These are phyloP conservation scores for Lucifuga dentata DNA, from an alignment of 2,113 vertebrate species.

Conservation along the genomic window DNA sequence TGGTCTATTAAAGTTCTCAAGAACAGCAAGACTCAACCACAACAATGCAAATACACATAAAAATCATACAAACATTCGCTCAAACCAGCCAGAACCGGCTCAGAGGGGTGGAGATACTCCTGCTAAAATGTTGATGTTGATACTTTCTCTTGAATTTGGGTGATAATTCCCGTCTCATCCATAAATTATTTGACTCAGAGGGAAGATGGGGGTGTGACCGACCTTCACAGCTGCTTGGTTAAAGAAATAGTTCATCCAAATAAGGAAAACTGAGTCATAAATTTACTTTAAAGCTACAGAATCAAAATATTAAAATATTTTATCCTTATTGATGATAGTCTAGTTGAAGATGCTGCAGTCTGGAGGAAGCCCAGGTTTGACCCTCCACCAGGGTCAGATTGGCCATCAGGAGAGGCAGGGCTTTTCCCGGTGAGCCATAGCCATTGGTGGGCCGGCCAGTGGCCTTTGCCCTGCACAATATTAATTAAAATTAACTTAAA, in stretches of 20 bases:
- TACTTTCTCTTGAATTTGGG: background rate
- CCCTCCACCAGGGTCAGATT: too few relatives aligned
- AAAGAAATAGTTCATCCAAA: conserved; percentile 15
- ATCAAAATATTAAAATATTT: too few relatives aligned
- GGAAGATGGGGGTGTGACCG: too few relatives aligned
- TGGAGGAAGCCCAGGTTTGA: too few relatives aligned
- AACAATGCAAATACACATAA: background rate
- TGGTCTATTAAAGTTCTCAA: background rate
- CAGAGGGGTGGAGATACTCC: background rate
- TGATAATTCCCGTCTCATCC: background rate
- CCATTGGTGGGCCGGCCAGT: too few relatives aligned
- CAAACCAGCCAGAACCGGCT: background rate
- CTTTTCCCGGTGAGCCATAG: too few relatives aligned
- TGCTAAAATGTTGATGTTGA: background rate
- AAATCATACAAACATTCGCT: background rate
- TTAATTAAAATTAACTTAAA: too few relatives aligned
- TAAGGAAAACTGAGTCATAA: background rate
- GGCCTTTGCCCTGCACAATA: too few relatives aligned
- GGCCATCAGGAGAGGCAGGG: too few relatives aligned
- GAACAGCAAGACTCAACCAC: conserved; percentile 18
- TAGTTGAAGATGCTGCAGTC: too few relatives aligned
- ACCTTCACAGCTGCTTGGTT: background rate
- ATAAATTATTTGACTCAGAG: background rate
- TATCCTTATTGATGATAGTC: too few relatives aligned
- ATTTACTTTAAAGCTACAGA: background rate